phyloP scores from a whole-genome alignment of 2,888 invertebrate genomes.

The Elmis aenea region DNA sequence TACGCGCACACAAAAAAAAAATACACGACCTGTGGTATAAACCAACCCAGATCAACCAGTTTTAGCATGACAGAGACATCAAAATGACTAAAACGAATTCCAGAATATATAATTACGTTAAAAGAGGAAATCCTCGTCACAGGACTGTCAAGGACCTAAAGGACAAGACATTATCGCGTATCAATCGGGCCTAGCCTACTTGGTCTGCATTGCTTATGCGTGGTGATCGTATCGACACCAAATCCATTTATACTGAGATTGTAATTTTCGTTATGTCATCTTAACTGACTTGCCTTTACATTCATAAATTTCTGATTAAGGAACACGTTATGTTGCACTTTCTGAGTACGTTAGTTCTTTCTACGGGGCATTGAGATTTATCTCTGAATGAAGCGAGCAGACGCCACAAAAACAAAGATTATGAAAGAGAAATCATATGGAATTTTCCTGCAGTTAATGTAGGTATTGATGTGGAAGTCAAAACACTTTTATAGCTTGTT shows the following conservation, averaged over 20 bases:
- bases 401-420: no score
- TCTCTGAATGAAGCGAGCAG: no score
- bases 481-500: no score
- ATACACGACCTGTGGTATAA: no score
- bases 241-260: slow-evolving; percentile 47
- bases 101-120: slow-evolving; percentile 38
- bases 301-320: slow-evolving; percentile 8
- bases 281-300: slow-evolving; percentile 29
- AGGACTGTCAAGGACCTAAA: slow-evolving; percentile 33
- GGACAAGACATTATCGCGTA: slow-evolving; percentile 41
- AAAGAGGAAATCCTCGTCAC: slow-evolving; percentile 43
- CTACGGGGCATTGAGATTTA: no score
- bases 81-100: slow-evolving; percentile 30
- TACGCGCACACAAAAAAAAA: no score
- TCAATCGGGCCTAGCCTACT: slow-evolving; percentile 36
- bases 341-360: no score
- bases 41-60: no score
- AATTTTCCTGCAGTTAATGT: no score
- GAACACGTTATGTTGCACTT: no score
- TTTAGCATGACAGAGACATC: neutral
- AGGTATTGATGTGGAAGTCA: no score
- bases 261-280: slow-evolving; percentile 42
- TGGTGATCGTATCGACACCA: slow-evolving; percentile 41
- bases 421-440: no score
- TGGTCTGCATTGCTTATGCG: slow-evolving; percentile 34